A percentile compares a stretch with the other conserved stretches of the same genome.
These are phyloP conservation scores for Nanorana parkeri DNA, from an alignment of 2,113 vertebrate genomes.

Conservation along the genomic window DNA sequence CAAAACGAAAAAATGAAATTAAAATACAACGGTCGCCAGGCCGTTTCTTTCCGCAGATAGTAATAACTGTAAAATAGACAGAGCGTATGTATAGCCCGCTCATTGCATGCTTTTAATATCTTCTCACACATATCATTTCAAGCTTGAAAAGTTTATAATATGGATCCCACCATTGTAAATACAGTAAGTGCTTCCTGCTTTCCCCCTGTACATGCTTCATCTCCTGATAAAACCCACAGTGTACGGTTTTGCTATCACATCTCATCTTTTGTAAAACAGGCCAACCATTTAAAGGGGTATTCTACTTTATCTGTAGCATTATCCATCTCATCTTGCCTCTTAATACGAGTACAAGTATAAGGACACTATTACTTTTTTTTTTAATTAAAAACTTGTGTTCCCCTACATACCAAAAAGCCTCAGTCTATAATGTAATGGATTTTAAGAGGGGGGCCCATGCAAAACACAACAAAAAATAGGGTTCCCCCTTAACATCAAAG, in stretches of 20 bases:
- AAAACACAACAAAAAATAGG: too few species aligned
- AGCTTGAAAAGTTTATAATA: slow-evolving; percentile 57
- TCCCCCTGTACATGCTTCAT: neutral
- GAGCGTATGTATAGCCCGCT: slow-evolving; percentile 52
- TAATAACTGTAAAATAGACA: slow-evolving; percentile 66
- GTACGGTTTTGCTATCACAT: neutral
- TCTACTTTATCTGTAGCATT: too few species aligned
- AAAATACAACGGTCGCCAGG: slow-evolving; percentile 69
- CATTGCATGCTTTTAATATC: slow-evolving; percentile 55
- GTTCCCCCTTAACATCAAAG: too few species aligned
- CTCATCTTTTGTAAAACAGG: neutral
- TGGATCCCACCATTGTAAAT: slow-evolving; percentile 39
- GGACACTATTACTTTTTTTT: too few species aligned
- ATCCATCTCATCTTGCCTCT: too few species aligned
- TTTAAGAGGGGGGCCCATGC: too few species aligned
- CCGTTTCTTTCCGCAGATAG: slow-evolving; percentile 70
- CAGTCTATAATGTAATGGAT: too few species aligned
- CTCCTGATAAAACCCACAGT: neutral
- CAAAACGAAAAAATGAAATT: slow-evolving; percentile 84
- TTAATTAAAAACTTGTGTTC: too few species aligned
- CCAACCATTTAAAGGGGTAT: neutral
- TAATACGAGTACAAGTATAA: too few species aligned
- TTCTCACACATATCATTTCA: slow-evolving; percentile 60
- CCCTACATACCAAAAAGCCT: too few species aligned
- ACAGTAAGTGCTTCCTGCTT: slow-evolving; percentile 21